Percentiles rank a stretch among this genome's conserved stretches.
Evolutionary conservation across 2,888 invertebrate genomes (phyloP).

Genomic region (Agrilus cyanescens): DNA sequence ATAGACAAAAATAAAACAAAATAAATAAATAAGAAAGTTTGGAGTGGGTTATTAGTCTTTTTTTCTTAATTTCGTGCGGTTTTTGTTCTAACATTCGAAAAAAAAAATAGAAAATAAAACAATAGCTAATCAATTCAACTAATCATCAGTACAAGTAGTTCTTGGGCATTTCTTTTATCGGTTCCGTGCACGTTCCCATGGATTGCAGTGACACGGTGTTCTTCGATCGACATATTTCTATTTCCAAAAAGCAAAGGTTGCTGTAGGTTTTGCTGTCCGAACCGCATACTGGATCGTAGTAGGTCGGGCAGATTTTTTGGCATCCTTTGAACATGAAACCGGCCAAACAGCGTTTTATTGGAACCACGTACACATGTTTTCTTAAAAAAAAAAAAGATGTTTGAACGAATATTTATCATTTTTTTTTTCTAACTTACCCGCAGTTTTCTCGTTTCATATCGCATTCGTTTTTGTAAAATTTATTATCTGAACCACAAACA

Average conservation of each 20-base stretch:
- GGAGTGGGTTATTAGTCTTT: no score
- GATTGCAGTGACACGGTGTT: slow-evolving; percentile 66
- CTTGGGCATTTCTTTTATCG: slow-evolving; percentile 70
- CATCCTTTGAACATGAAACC: slow-evolving; percentile 81
- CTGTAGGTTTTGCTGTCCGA: slow-evolving; percentile 86
- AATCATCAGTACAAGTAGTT: slow-evolving; percentile 67
- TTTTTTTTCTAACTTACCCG: slow-evolving; percentile 48
- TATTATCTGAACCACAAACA: slow-evolving; percentile 82
- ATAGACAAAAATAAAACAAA: no score
- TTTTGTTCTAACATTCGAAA: not conserved
- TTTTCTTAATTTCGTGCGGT: no score
- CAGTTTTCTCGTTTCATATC: slow-evolving; percentile 86
- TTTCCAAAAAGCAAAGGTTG: slow-evolving; percentile 83
- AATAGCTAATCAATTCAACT: not conserved
- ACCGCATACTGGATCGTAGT: slow-evolving; percentile 88
- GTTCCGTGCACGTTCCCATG: slow-evolving; percentile 76
- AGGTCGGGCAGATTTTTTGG: slow-evolving; percentile 73
- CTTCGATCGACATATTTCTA: slow-evolving; percentile 81
- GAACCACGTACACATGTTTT: slow-evolving; percentile 84
- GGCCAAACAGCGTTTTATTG: slow-evolving; percentile 73
- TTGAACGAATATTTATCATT: no score
- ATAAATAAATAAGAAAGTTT: no score
- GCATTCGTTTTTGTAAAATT: slow-evolving; percentile 81
- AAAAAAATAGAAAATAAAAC: no score
- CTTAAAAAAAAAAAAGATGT: slow-evolving; percentile 36